These are phyloP conservation scores for Acheta domesticus DNA, from an alignment of 2,888 invertebrate species.

Conservation along the genomic window DNA sequence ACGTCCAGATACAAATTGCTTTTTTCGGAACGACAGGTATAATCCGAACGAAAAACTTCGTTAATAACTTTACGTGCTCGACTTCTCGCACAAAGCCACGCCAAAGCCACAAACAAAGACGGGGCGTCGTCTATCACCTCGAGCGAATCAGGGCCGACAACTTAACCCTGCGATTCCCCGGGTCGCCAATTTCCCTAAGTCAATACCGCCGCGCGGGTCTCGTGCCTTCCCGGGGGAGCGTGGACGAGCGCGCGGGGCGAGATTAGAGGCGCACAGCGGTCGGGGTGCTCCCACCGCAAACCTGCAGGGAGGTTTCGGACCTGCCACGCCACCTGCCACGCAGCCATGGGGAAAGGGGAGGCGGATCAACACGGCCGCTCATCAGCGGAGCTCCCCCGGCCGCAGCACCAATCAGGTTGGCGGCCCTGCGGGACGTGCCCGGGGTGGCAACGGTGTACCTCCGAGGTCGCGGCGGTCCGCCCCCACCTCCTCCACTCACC, in stretches of 20 bases:
- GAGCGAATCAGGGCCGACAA: not conserved
- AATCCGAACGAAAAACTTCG: not conserved
- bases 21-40: not conserved
- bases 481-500: not conserved
- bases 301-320: no score
- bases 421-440: not conserved
- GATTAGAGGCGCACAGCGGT: no score
- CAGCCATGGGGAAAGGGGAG: not conserved
- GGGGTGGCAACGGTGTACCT: not conserved
- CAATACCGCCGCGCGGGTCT: not conserved
- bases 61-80: not conserved
- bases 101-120: not conserved
- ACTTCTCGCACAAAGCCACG: not conserved
- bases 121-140: not conserved
- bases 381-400: not conserved
- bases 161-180: conserved; percentile 6
- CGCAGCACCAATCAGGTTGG: not conserved
- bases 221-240: not conserved
- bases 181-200: not conserved
- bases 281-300: no score
- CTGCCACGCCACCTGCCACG: no score
- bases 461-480: not conserved
- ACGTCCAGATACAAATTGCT: not conserved
- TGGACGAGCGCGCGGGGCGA: no score
- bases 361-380: not conserved